Evolutionary conservation across 2,113 vertebrate species (phyloP), one percentile per base, ranked within the genome.

Genomic region (Grammomys dolichurus): DNA sequence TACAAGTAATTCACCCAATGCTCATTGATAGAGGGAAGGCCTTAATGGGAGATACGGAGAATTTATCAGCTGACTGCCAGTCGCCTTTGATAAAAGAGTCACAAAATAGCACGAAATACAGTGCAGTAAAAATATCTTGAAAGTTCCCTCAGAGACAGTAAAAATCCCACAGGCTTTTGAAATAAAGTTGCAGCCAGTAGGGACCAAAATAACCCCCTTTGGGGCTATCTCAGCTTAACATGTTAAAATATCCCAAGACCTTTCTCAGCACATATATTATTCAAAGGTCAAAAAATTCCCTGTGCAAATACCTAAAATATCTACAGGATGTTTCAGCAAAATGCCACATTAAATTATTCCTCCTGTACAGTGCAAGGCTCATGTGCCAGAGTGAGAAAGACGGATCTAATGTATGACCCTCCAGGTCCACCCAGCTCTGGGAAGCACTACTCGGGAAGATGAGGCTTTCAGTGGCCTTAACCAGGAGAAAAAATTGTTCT

Each of bases 261-360:
- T 97, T 97, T 97, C 96, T 94, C 92, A 91, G 97, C 86, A 97
- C 73, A 96, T 93, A 94, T 91, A 96, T 96, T 97, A 96, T 97
- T 95, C 94, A 98, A 98, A 97, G 97, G 96, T 97, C 96, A 98
- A 96, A 97, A 95, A 91, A 73, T 94, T 97, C 94, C 95, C 78
- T 94, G 91, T 84, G 91, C 93, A 98, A 97, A 97, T 93, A 97
- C 82, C 92, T 95, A 97, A 97, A 98, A 96, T 97, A 98, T 95
- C 96, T 89, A 93, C 78, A 87, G 95, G 93, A 97, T 93, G 6
- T 97, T 97, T 97, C 94, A 95, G 81, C 0, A 0, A 97, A 96
- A 97, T 97, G 78, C 77, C 86, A 95, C 84, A 91, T 91, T 80
- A 95, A 96, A 84, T 97, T 91, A 90, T 94, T 93, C 89, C 88